Base-by-base conservation (phyloP, 2,113 vertebrate genomes). In the Eurypyga helias region DNA sequence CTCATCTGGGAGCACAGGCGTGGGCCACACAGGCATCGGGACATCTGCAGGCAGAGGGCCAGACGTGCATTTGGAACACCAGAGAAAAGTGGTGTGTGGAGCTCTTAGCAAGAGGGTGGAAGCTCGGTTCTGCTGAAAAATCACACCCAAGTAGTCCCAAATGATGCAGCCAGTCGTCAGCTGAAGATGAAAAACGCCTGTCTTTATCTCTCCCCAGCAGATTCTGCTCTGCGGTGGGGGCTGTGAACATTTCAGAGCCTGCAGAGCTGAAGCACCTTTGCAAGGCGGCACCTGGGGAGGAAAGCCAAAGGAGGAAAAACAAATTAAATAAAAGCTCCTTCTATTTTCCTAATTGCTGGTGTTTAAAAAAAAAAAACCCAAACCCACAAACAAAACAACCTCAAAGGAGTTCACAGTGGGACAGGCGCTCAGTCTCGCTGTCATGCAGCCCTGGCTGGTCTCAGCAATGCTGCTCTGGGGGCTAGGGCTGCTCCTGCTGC, bases 111-210 rank as follows among this genome's bases (percentile, higher is more conserved):
- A 78, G 55, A 28, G 83, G 49, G 10, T 64, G n/a, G 81, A 78
- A 73, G 28, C 21, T 55, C 19, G 7, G 7, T 8, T 5, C 43
- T 65, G 55, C n/a, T 66, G 87, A 29, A 77, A 87, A 91, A 36
- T 82, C 61, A 61, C 48, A 55, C 57, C 45, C 51, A 69, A 41
- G 26, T 33, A 54, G 48, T 61, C 25, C 43, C 45, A 41, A 61
- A 17, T 29, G 58, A 25, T 36, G 48, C 66, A 88, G 36, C 11
- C 70, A 67, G 33, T 14, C 5, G 1, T 43, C 34, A 73, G 71
- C 64, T 77, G 48, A 55, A 67, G 46, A 25, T 45, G 33, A 43
- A n/a, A 24, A 28, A 2, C 0, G 1, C 2, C 15, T 0, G 0
- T 36, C n/a, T 49, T 80, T 11, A 10, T 36, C 15, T 48, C 29